phyloP scores from a whole-genome alignment of 2,797 vertebrate species.

The Premnoplex brunnescens region DNA sequence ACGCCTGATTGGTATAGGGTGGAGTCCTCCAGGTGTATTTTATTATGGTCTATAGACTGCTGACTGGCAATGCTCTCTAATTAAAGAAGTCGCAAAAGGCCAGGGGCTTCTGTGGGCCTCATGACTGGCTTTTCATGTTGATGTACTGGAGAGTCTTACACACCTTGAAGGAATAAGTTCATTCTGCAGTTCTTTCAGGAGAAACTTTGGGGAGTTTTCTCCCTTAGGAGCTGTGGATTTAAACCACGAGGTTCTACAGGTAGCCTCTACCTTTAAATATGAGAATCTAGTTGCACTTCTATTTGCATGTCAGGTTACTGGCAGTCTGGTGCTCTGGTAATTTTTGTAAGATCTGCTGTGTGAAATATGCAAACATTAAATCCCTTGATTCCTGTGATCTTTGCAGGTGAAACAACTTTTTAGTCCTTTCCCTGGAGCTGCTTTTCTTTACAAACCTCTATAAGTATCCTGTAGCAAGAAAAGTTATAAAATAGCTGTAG shows the following conservation, averaged over 20 bases:
- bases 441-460: background rate
- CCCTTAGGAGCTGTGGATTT: background rate
- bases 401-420: background rate
- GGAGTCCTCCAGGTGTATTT: conserved; percentile 8
- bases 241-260: background rate
- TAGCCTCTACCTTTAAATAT: background rate
- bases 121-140: background rate
- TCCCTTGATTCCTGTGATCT: background rate
- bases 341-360: background rate
- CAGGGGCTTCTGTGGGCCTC: background rate
- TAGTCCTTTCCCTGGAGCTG: background rate
- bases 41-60: background rate
- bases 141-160: background rate
- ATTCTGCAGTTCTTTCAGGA: background rate
- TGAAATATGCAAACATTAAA: background rate
- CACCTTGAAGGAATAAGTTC: background rate
- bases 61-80: background rate
- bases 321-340: background rate
- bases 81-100: conserved; percentile 5
- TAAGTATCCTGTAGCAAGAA: background rate
- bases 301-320: background rate
- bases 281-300: background rate
- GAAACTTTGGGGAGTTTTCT: background rate
- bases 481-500: background rate
- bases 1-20: background rate